A percentile compares a stretch with the other conserved stretches of the same genome.
Evolutionary conservation across 2,888 invertebrate genomes (phyloP).

Genomic region (Cinara cedri): DNA sequence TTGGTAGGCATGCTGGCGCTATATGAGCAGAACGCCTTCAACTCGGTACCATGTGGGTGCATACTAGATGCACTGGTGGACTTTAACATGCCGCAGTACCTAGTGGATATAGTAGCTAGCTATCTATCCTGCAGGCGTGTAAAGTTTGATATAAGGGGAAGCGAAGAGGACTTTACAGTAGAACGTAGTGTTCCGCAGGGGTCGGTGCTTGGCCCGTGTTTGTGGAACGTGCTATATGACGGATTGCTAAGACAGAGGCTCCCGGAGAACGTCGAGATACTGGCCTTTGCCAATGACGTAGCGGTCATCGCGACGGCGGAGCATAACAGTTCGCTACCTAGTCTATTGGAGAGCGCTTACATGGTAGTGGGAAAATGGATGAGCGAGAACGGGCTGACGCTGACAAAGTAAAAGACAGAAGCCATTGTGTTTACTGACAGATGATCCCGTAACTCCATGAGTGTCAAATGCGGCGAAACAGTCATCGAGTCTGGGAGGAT

Average conservation of each 20-base stretch:
- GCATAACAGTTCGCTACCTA: not conserved
- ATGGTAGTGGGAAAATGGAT: not conserved
- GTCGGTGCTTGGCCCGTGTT: not conserved
- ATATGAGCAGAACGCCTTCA: not conserved
- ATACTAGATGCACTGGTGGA: not conserved
- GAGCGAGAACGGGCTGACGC: not conserved
- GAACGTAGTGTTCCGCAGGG: not conserved
- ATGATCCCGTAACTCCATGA: not conserved
- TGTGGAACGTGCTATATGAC: conserved; percentile 9
- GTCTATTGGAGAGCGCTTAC: not conserved
- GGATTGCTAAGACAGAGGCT: not conserved
- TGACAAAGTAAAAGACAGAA: not conserved
- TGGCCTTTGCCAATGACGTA: conserved; percentile 12
- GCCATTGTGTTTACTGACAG: not conserved
- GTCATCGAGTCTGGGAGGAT: not conserved
- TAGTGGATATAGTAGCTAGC: not conserved
- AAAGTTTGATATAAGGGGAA: not conserved
- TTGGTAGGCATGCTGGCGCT: not conserved
- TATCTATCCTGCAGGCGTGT: not conserved
- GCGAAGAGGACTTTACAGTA: not conserved
- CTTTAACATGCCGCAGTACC: not conserved
- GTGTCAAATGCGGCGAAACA: not conserved
- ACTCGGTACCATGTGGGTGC: not conserved
- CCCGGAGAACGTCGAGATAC: not conserved
- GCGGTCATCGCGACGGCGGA: not conserved